Conservation (phyloP, 2,888 invertebrate species). For the Prosapia bicincta region DNA sequence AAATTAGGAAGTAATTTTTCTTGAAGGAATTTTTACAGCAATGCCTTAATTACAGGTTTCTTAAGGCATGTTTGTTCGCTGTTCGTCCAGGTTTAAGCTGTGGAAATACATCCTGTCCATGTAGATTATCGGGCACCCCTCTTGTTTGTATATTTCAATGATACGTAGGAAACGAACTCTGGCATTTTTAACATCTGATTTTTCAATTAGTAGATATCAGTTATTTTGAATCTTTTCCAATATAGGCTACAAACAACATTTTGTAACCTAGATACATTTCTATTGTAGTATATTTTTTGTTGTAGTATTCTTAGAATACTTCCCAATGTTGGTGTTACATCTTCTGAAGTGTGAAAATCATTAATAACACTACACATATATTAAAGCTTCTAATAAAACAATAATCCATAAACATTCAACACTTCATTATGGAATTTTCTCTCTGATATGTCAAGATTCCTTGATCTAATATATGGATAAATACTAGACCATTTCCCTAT, state of each 20-base stretch:
- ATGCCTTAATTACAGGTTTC: not conserved
- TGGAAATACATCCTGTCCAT: not conserved
- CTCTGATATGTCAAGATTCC: too few relatives aligned
- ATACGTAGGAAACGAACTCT: not conserved
- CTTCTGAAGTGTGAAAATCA: conserved; percentile 3
- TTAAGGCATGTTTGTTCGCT: not conserved
- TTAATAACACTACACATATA: conserved; percentile 4
- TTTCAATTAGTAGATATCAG: not conserved
- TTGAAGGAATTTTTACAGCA: not conserved
- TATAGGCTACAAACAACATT: not conserved
- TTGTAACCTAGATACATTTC: too few relatives aligned
- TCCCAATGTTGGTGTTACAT: not conserved
- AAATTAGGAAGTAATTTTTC: conserved; percentile 8
- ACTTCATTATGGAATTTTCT: too few relatives aligned
- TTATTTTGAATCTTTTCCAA: not conserved
- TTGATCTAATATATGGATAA: too few relatives aligned
- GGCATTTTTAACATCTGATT: not conserved
- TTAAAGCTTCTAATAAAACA: too few relatives aligned
- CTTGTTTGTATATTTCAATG: not conserved
- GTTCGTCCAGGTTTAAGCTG: not conserved
- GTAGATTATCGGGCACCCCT: conserved; percentile 2
- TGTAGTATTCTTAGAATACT: not conserved
- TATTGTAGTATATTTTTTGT: not conserved
- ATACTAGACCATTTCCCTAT: too few relatives aligned
- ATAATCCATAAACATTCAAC: too few relatives aligned